Base-by-base conservation (phyloP, 2,113 vertebrate species). In the Triplophysa siluroides region DNA sequence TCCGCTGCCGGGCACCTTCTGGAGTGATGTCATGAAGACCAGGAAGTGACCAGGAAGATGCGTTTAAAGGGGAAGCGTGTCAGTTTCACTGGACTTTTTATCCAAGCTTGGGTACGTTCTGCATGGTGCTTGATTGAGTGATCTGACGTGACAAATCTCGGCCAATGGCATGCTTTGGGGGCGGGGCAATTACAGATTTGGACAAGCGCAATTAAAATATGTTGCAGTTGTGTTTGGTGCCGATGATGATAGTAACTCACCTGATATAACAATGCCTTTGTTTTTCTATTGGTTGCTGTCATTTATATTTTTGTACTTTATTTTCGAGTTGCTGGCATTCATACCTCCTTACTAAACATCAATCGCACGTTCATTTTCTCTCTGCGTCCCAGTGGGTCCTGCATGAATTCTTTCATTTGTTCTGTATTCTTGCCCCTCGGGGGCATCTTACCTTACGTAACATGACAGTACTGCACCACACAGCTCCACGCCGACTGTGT, bases 361-460 rank as follows among this genome's bases (percentile, higher is more conserved):
- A 64, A 12, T 65, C 10, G 11, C 6, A 6, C 61, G 38, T 11
- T 52, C 16, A 77, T 65, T 77, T 45, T 66, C 72, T 61, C 1
- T 75, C 72, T 62, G 58, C 21, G 2, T 75, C 61, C 61, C 61
- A 7, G 60, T 0, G 61, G 74, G 29, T 76, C 24, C 74, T 33
- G 24, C 24, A 23, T 24, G 29, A 18, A 1, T 50, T 65, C 62
- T 77, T 54, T 77, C 24, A 77, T 77, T 65, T 12, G 62, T 33
- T 77, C 62, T 63, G 19, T 11, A 1, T 45, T 77, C 62, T 18
- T 16, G 23, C 12, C 8, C 74, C 61, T 52, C 19, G 24, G 43
- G 74, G 62, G 11, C 45, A 2, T 66, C 74, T 54, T 77, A 65
- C 45, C 75, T 77, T 77, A 77, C 19, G 18, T 77, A 77, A 77